Evolutionary conservation across 2,797 vertebrate genomes (phyloP).

Genomic region (Psittacula derbiana): DNA sequence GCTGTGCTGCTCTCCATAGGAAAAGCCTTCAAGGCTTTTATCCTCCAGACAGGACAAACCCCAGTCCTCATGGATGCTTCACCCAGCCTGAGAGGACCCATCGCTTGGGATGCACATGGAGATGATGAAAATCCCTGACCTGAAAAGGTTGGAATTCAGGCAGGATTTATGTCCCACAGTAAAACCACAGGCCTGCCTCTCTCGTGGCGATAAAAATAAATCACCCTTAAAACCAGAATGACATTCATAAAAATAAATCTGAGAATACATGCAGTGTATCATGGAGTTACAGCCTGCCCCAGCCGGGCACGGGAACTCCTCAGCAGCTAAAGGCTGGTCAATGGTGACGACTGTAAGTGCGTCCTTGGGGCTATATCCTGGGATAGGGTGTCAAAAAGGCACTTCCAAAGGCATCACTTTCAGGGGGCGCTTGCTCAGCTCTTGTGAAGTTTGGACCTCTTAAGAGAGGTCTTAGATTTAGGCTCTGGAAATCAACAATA

Average conservation of each 20-base stretch:
- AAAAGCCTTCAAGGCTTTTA: not conserved
- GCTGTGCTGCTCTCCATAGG: not conserved
- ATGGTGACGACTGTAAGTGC: accelerated
- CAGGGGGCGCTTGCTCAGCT: not conserved
- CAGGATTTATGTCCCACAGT: conserved; percentile 35
- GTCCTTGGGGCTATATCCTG: not conserved
- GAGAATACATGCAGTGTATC: conserved; percentile 19
- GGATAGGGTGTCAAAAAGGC: not conserved
- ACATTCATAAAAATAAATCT: conserved; percentile 55
- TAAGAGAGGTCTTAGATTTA: not conserved
- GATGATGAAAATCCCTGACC: conserved; percentile 48
- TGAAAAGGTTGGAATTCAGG: conserved; percentile 41
- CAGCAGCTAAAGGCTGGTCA: not conserved
- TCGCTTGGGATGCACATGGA: not conserved
- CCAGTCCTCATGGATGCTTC: accelerated
- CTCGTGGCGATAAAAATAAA: conserved; percentile 57
- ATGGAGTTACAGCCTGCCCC: not conserved
- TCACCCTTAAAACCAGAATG: conserved; percentile 63
- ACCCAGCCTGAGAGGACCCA: not conserved
- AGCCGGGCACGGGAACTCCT: not conserved
- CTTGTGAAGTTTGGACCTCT: not conserved
- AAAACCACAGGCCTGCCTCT: conserved; percentile 22
- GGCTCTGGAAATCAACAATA: not conserved
- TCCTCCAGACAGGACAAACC: not conserved
- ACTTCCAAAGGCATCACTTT: not conserved